Conservation (phyloP, 2,797 vertebrate species). For the Champsocephalus gunnari region DNA sequence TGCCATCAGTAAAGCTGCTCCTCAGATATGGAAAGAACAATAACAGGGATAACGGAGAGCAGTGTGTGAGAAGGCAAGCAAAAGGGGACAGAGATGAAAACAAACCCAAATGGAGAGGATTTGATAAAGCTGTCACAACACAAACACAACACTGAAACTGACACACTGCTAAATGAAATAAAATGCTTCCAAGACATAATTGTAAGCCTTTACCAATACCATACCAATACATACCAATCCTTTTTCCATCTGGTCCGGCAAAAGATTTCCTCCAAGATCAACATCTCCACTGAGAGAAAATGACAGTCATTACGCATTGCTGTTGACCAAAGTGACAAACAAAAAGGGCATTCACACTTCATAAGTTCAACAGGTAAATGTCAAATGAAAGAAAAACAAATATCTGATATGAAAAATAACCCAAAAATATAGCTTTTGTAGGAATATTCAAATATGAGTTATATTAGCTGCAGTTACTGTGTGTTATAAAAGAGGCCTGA, state of each 20-base stretch:
- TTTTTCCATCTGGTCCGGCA: not conserved
- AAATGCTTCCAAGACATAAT: slow-evolving; percentile 15
- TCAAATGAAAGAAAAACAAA: not conserved
- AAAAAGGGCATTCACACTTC: not conserved
- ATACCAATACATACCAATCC: not conserved
- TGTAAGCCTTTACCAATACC: not conserved
- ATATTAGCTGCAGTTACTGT: too few species aligned
- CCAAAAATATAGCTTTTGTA: not conserved
- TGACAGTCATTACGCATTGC: not conserved
- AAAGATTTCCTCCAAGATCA: slow-evolving; percentile 24
- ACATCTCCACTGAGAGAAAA: not conserved
- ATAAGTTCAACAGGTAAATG: not conserved
- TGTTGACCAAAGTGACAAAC: not conserved
- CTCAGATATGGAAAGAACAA: slow-evolving; percentile 29
- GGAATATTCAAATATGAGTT: not conserved
- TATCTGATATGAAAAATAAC: not conserved
- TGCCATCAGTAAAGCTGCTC: slow-evolving; percentile 12
- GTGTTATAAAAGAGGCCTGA: not conserved
- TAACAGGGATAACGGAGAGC: not conserved
- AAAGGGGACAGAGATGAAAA: not conserved
- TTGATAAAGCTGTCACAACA: not conserved
- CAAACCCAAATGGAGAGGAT: not conserved
- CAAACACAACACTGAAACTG: slow-evolving; percentile 9
- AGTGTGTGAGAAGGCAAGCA: too few species aligned
- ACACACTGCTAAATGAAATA: slow-evolving; percentile 9